These are phyloP conservation scores for Aleiodes testaceus DNA, from an alignment of 2,888 invertebrate species.

Conservation along the genomic window DNA sequence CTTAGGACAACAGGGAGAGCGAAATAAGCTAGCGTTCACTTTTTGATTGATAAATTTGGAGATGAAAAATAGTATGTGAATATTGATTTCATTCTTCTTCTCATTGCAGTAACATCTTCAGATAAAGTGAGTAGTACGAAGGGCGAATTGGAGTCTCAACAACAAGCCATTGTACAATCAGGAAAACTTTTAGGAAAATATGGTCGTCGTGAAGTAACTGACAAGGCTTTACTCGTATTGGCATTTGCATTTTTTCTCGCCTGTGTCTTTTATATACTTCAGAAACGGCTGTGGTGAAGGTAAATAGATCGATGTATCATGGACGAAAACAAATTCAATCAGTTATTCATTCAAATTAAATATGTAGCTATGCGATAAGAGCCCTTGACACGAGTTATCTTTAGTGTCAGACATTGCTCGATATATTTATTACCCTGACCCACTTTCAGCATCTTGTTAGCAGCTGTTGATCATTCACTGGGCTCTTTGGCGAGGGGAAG, in stretches of 20 bases:
- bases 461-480: not conserved
- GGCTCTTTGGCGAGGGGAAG: not conserved
- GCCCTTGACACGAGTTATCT: constrained; percentile 16
- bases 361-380: not conserved
- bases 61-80: constrained; percentile 39
- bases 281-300: constrained; percentile 86
- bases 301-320: constrained; percentile 22
- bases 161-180: constrained; percentile 90
- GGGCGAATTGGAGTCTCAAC: constrained; percentile 89
- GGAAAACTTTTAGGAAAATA: constrained; percentile 95
- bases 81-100: constrained; percentile 53
- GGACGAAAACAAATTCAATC: no score
- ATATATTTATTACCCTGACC: constrained; percentile 16
- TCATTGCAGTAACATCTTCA: constrained; percentile 73
- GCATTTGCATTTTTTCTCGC: constrained; percentile 92
- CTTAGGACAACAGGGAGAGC: no score
- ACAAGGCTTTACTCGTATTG: constrained; percentile 91
- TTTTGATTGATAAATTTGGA: constrained; percentile 62
- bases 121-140: constrained; percentile 78
- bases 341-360: no score
- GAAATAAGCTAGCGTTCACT: not conserved
- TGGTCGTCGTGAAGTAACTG: constrained; percentile 94
- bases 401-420: not conserved
- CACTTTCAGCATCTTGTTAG: not conserved
- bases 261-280: constrained; percentile 93